Evolutionary conservation across 2,888 invertebrate genomes (phyloP), one percentile per base, ranked within the genome.

Genomic region (Busseola fusca): DNA sequence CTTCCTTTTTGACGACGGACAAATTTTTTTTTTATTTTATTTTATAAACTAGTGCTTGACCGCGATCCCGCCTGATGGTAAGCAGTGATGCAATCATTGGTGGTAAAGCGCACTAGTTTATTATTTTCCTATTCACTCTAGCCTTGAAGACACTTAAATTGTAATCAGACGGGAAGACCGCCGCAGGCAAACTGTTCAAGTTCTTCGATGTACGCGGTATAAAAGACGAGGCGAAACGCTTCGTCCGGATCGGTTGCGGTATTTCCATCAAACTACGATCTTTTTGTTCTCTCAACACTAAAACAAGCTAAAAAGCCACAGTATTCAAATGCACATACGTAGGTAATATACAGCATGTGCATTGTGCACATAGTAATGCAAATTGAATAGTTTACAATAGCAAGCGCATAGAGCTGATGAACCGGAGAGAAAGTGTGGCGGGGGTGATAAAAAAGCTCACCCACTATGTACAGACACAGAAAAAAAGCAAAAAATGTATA

Each of bases 401-500:
- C 73, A 67, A 77, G 64, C 72, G 76, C 64, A 74, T 63, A 68
- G 76, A 78, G 66, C 77, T 80, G 83, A 82, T 87, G 83, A 81
- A 81, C 80, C 83, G 80, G 71, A 64, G 82, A 74, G 86, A 87
- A 87, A 87, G 87, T 86, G 82, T 76, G 81, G 81, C 80, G 64
- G 62, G 67, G 72, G 74, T 68, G 74, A 73, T 84, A 88, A 87
- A 88, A 88, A 88, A 87, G 83, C 86, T 84, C 84, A 76, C 66
- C 52, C 74, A 78, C 76, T 79, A 84, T 84, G 84, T 86, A 88
- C 83, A 85, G 84, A 87, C 85, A 85, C 83, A 86, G 72, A 84
- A 87, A 89, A 89, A 87, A 86, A 74, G 84, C 81, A 87, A 88
- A 90, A 89, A 89, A 85, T 80, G 84, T 83, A 86, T 85, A 85